These are phyloP conservation scores for Caenorhabditis zanzibari DNA, from an alignment of 2,888 invertebrate species.

Conservation along the genomic window DNA sequence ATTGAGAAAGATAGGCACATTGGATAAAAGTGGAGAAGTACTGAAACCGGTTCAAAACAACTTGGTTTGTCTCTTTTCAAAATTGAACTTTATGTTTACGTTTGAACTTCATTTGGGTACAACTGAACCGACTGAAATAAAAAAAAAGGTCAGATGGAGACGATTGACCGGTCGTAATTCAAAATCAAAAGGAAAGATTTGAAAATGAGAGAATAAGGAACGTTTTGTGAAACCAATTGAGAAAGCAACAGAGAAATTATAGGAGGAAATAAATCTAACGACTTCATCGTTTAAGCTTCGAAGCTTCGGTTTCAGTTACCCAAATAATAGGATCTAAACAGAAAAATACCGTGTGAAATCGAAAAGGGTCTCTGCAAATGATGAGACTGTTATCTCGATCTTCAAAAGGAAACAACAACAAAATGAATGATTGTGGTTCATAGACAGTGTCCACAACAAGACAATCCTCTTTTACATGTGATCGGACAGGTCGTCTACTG, in stretches of 20 bases:
- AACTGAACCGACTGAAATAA: neutral
- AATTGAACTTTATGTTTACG: constrained; percentile 21
- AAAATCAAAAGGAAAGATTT: neutral
- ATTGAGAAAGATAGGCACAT: neutral
- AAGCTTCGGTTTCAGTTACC: too few species aligned
- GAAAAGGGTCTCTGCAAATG: neutral
- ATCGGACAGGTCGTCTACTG: constrained; percentile 16
- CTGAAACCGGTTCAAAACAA: constrained; percentile 24
- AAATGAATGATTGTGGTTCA: neutral
- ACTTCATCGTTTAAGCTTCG: too few species aligned
- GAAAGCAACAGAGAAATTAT: neutral
- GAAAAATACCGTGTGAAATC: too few species aligned
- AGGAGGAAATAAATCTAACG: too few species aligned
- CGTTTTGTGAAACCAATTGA: neutral
- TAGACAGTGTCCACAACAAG: neutral
- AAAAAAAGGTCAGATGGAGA: neutral
- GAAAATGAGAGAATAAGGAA: neutral
- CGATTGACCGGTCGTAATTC: constrained; percentile 16
- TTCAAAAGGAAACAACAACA: constrained; percentile 24
- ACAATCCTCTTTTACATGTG: constrained; percentile 18
- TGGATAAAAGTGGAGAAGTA: neutral
- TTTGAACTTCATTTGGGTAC: constrained; percentile 18
- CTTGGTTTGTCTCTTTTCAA: neutral
- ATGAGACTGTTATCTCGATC: neutral
- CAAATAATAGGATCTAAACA: too few species aligned